Base-by-base conservation (phyloP, 1,140 invertebrate genomes). In the Drosophila guanche region DNA sequence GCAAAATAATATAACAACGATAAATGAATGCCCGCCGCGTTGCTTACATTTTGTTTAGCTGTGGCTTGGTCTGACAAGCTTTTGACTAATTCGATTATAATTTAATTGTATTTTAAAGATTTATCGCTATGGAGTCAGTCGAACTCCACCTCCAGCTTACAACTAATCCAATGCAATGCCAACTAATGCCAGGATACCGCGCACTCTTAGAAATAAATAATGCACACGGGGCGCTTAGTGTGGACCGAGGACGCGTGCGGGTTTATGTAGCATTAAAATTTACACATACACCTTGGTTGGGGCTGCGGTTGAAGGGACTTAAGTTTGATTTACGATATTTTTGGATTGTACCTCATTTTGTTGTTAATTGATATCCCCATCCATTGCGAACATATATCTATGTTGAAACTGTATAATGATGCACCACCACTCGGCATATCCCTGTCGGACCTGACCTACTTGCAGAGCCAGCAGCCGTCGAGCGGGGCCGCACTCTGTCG, bases 401-500 rank as follows among this genome's bases (percentile, higher is more conserved):
- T 74, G 59, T 70, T 70, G 51, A 65, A 81, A 55, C 47, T 63
- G 40, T 65, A 73, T 68, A 59, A 43, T 80, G 69, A 72, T 81
- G 78, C 63, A 74, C 58, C 67, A 72, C 79, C 67, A 72, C 79
- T 78, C 63, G 58, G 59, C 62, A 69, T 79, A 72, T 63, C 66
- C 60, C 61, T 67, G 53, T 33, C 56, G 66, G 67, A 75, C 78
- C 56, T 76, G 75, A 72, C 68, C 56, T 79, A 74, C 61, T 91
- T 91, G 56, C 90, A 91, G 90, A 91, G 76, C 89, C 90, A 89
- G 73, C 89, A 83, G 76, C 88, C 70, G 89, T 90, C 58, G 91
- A 91, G 83, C 84, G 91, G 78, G 91, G 91, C 72, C 90, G 91
- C 60, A 91, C 90, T 75, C 76, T 91, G 60, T 91, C 90, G 85